Conservation (phyloP, 1,140 invertebrate species). For the Dysdera silvatica region DNA sequence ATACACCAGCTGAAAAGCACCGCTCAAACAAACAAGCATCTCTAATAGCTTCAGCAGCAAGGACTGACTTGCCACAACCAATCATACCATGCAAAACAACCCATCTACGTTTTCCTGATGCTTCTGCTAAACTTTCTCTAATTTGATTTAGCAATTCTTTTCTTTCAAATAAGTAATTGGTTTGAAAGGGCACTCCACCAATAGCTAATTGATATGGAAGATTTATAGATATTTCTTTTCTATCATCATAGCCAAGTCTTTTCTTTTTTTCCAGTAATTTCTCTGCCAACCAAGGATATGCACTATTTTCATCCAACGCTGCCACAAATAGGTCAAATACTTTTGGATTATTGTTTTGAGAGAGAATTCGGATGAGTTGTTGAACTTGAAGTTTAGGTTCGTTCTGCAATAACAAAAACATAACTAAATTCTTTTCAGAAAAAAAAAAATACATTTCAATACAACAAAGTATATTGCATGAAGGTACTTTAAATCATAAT, state of each 20-base stretch:
- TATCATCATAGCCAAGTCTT: neutral
- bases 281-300: slow-evolving; percentile 22
- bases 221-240: neutral
- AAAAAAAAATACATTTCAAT: too few relatives aligned
- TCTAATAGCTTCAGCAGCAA: slow-evolving; percentile 54
- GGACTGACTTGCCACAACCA: slow-evolving; percentile 59
- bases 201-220: neutral
- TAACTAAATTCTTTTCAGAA: too few relatives aligned
- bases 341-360: neutral
- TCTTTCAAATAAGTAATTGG: slow-evolving; percentile 4
- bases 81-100: slow-evolving; percentile 58
- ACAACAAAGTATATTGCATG: too few relatives aligned
- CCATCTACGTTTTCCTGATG: slow-evolving; percentile 35
- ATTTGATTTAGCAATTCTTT: neutral
- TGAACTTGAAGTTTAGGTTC: too few relatives aligned
- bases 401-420: too few relatives aligned
- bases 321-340: slow-evolving; percentile 5
- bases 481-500: too few relatives aligned
- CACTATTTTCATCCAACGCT: slow-evolving; percentile 2
- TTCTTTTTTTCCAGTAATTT: neutral
- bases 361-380: too few relatives aligned
- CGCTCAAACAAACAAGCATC: slow-evolving; percentile 47
- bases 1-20: slow-evolving; percentile 34
- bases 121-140: neutral
- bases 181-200: slow-evolving; percentile 14